Percentiles rank a stretch among this genome's conserved stretches.
phyloP scores from a whole-genome alignment of 2,888 invertebrate species.

The Nymphalis c-album region DNA sequence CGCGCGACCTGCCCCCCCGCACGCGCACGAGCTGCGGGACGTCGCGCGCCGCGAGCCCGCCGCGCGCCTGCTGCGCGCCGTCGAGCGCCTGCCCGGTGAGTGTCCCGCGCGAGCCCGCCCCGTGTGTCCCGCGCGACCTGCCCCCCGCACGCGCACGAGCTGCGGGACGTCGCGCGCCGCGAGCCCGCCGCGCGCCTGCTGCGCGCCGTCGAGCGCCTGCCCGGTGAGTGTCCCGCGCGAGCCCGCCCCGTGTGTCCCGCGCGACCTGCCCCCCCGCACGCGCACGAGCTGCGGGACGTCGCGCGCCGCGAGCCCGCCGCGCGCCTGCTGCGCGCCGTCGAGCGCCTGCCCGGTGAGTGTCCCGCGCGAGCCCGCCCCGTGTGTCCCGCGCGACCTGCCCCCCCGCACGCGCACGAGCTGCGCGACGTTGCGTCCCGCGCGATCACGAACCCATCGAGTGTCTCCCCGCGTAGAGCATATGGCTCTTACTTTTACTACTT shows the following conservation, averaged over 20 bases:
- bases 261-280: conserved; percentile 83
- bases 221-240: conserved; percentile 42
- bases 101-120: background rate
- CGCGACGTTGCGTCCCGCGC: conserved; percentile 56
- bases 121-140: conserved; percentile 78
- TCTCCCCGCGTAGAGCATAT: too few relatives aligned
- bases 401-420: conserved; percentile 69
- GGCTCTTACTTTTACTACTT: too few relatives aligned
- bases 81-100: conserved; percentile 52
- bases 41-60: conserved; percentile 71
- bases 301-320: conserved; percentile 62
- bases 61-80: conserved; percentile 69
- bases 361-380: too few relatives aligned
- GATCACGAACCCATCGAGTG: conserved; percentile 51
- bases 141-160: conserved; percentile 80
- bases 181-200: conserved; percentile 80
- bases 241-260: conserved; percentile 69
- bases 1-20: conserved; percentile 85
- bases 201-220: conserved; percentile 47
- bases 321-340: too few relatives aligned
- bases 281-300: conserved; percentile 58
- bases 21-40: conserved; percentile 60
- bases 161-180: conserved; percentile 54
- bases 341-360: too few relatives aligned
- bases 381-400: conserved; percentile 84